Conservation (phyloP, 1,140 invertebrate species). For the Drosophila suzukii region DNA sequence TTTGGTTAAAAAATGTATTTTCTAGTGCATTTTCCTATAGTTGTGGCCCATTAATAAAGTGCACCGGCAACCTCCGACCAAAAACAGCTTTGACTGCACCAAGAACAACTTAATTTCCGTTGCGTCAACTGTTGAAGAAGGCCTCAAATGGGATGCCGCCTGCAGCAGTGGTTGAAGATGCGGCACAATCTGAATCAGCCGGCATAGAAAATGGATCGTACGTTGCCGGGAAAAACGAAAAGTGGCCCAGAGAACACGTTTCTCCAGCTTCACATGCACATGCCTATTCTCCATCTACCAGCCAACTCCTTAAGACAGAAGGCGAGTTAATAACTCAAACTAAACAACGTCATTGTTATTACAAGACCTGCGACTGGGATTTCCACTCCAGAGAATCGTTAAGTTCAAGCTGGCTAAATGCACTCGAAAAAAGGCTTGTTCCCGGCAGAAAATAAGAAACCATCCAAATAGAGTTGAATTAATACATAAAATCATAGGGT, state of each 20-base stretch:
- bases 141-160: slow-evolving; percentile 58
- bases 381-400: slow-evolving; percentile 21
- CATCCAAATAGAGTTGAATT: too few species aligned
- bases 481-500: too few species aligned
- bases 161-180: slow-evolving; percentile 27
- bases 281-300: slow-evolving; percentile 14
- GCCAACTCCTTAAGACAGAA: slow-evolving; percentile 35
- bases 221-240: slow-evolving; percentile 35
- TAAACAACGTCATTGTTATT: slow-evolving; percentile 78
- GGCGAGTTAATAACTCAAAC: slow-evolving; percentile 79
- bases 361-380: slow-evolving; percentile 44
- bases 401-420: neutral
- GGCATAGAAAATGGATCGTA: slow-evolving; percentile 54
- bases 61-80: neutral
- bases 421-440: slow-evolving; percentile 2
- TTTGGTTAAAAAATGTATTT: neutral
- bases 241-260: slow-evolving; percentile 35
- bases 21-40: slow-evolving; percentile 12
- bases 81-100: slow-evolving; percentile 34
- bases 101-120: slow-evolving; percentile 68
- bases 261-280: slow-evolving; percentile 2
- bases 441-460: too few species aligned
- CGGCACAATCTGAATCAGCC: slow-evolving; percentile 35
- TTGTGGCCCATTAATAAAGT: neutral
- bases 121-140: slow-evolving; percentile 53